Percentiles rank a stretch among this genome's conserved stretches.
Conservation (phyloP, 2,888 invertebrate genomes). For the Hetaerina titia region DNA sequence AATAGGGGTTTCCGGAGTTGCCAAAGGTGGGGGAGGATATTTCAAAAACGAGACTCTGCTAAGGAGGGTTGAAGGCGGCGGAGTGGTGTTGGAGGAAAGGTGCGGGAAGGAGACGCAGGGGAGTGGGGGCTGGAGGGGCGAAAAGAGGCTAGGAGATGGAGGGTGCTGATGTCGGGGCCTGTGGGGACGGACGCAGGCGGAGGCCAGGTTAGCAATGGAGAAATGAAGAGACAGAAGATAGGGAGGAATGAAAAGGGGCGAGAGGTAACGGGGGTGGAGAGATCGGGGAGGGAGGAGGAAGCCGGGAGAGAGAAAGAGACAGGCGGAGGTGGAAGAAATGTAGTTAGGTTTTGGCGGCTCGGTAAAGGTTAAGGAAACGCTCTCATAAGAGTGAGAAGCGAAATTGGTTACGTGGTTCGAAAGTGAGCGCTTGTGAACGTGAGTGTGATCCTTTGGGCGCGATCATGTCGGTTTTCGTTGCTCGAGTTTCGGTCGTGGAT, state of each 20-base stretch:
- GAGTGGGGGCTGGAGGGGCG: neutral
- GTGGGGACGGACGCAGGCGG: neutral
- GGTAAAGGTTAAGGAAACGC: too few relatives aligned
- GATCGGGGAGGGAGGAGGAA: too few relatives aligned
- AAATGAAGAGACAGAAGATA: neutral
- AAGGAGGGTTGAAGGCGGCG: too few relatives aligned
- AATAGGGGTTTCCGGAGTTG: neutral
- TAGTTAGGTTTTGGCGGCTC: neutral
- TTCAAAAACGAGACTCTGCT: neutral
- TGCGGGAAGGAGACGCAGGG: too few relatives aligned
- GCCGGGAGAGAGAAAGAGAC: too few relatives aligned
- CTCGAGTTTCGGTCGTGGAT: too few relatives aligned
- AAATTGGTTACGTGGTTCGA: constrained; percentile 46
- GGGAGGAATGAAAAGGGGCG: too few relatives aligned
- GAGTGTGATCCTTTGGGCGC: neutral
- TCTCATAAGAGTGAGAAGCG: neutral
- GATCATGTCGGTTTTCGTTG: neutral
- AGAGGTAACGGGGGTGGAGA: too few relatives aligned
- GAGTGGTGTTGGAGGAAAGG: too few relatives aligned
- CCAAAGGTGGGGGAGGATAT: neutral
- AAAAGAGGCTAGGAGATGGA: neutral
- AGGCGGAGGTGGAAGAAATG: neutral
- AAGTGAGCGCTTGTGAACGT: neutral
- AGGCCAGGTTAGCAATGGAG: neutral
- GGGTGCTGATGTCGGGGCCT: neutral